phyloP scores from a whole-genome alignment of 2,888 invertebrate genomes.

The Dioctria linearis region DNA sequence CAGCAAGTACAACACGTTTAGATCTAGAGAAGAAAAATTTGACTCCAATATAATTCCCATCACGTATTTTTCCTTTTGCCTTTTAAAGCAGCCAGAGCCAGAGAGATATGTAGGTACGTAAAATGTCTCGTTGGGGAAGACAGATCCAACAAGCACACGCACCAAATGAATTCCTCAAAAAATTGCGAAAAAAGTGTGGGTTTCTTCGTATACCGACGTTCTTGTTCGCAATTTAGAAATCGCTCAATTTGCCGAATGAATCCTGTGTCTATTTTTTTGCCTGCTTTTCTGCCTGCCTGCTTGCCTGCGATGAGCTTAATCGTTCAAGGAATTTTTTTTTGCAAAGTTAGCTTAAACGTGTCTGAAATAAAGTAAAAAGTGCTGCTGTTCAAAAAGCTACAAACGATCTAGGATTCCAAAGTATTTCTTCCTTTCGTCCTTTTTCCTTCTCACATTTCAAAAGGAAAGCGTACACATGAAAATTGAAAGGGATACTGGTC shows the following conservation, averaged over 20 bases:
- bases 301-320: slow-evolving; percentile 47
- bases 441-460: slow-evolving; percentile 6
- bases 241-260: slow-evolving; percentile 55
- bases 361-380: slow-evolving; percentile 25
- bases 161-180: slow-evolving; percentile 52
- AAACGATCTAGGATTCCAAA: not conserved
- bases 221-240: slow-evolving; percentile 54
- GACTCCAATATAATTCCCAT: slow-evolving; percentile 46
- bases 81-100: slow-evolving; percentile 41
- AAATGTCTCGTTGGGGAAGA: slow-evolving; percentile 17
- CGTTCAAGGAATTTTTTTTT: slow-evolving; percentile 17
- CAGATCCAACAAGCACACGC: slow-evolving; percentile 49
- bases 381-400: not conserved
- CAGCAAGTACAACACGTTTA: slow-evolving; percentile 35
- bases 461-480: slow-evolving; percentile 16
- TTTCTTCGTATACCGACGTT: not conserved
- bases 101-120: not conserved
- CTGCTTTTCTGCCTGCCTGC: too few species aligned
- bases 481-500: not conserved
- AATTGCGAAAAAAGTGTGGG: slow-evolving; percentile 49
- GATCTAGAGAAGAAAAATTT: slow-evolving; percentile 22
- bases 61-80: slow-evolving; percentile 53
- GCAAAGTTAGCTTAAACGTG: slow-evolving; percentile 41
- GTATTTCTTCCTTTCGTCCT: not conserved
- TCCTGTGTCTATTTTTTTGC: slow-evolving; percentile 35